A percentile compares a stretch with the other conserved stretches of the same genome.
Evolutionary conservation across 2,113 vertebrate genomes (phyloP).

Genomic region (Dermatemys mawii): DNA sequence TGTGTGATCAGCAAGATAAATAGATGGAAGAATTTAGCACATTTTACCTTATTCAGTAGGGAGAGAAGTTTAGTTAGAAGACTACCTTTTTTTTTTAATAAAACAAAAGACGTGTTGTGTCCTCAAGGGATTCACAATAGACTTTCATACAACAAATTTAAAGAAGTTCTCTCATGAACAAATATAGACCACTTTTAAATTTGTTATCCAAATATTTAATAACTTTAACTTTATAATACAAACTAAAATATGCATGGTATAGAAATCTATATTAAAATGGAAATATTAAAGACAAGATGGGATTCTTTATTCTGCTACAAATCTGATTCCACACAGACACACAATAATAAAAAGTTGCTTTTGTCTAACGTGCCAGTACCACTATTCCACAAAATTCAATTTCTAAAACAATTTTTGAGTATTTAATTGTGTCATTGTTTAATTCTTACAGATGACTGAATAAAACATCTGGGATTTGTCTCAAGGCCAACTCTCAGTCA

Average conservation of each 20-base stretch:
- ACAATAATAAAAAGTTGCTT: not conserved
- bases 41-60: not conserved
- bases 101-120: not conserved
- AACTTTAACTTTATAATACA: not conserved
- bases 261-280: not conserved
- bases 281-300: not conserved
- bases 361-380: not conserved
- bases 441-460: not conserved
- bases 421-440: conserved; percentile 27
- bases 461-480: not conserved
- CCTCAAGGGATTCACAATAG: not conserved
- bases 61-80: not conserved
- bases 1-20: not conserved
- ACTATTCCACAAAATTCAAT: not conserved
- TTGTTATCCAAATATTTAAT: conserved; percentile 38
- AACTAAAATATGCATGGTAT: conserved; percentile 41
- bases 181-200: not conserved
- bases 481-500: not conserved
- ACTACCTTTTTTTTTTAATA: not conserved
- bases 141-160: not conserved
- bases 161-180: not conserved
- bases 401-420: not conserved
- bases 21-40: not conserved
- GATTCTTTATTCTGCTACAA: not conserved
- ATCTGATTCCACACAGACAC: not conserved